Evolutionary conservation across 2,797 vertebrate genomes (phyloP), one percentile per base, ranked within the genome.

Genomic region (Pelobates cultripes): DNA sequence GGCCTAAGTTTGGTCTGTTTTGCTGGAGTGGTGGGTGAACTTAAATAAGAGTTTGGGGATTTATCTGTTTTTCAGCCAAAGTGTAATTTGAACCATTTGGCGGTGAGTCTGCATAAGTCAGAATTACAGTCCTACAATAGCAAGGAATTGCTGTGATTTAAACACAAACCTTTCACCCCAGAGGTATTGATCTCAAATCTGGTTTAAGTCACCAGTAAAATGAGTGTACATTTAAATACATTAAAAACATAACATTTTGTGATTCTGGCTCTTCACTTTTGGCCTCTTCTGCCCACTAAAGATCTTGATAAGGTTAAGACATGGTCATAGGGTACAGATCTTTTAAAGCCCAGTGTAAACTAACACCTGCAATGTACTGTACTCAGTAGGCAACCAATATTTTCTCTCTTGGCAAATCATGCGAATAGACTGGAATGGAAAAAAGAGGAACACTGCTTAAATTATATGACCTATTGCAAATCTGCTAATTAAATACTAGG

Each of bases 1-100:
- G 86, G 81, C 88, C 89, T 90, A 91, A 91, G 90, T 88, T 89
- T 88, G 87, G 76, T 76, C 76, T 89, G 41, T 76, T 80, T 82
- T 14, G 80, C 85, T 71, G 82, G 57, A 85, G 47, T 85, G 66
- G 80, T 86, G 43, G 60, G 57, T 84, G 79, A 82, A 43, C 67
- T 90, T 89, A 89, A 89, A 86, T 90, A 74, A 83, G 82, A 86
- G 44, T 86, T 90, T 88, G 87, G 82, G 64, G 12, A 85, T 90
- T 86, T 80, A 53, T 86, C 87, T 89, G 28, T 82, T 88, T 86
- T 87, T 83, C 61, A 89, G 69, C 73, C 43, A 79, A 70, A 69
- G 53, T 83, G 43, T 85, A 84, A 87, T 89, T 88, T 85, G 64
- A 88, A 86, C 78, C 77, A 9, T 60, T 84, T 43, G 70, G 55